Base-by-base conservation (phyloP, 2,113 vertebrate genomes). In the Diglossa brunneiventris region DNA sequence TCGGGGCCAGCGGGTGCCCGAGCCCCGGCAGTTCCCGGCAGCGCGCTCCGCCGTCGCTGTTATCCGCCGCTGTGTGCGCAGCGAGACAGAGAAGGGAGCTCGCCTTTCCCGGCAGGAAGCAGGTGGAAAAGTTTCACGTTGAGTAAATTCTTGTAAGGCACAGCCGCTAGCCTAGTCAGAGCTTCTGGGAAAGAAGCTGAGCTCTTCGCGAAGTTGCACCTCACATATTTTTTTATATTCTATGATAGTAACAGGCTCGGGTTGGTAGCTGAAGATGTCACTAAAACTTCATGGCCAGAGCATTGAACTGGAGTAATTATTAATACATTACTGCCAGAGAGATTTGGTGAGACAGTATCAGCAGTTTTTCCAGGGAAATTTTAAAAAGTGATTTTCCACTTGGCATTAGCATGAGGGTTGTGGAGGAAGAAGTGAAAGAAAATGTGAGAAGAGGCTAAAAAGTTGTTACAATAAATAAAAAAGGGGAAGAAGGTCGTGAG, bases 21-120 rank as follows among this genome's bases (percentile, higher is more conserved):
- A 2, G 3, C 19, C 13, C 5, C 2, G 46, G 66, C 74, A 14
- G 37, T 3, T 33, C 46, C 21, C 44, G 8, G 73, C 46, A 2
- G 73, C 18, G 63, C 41, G 27, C 33, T 52, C 7, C 11, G 28
- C 37, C 27, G 30, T 1, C 39, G 0, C 14, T n/a, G 22, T 2
- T 7, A 0, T 8, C 22, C 6, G 16, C 39, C 3, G 59, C 44
- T 7, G 4, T 4, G 0, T 1, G 59, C 16, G 3, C 50, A 0
- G 39, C 0, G 18, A 3, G 41, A 3, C 24, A 0, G 50, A 6
- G 22, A 5, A 9, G 50, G 49, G 30, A 41, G 7, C 10, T 58
- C 4, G 1, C 56, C 27, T 11, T 4, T 9, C 1, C 49, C 4
- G 2, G 1, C 15, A 0, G 50, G 15, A 41, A 46, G 41, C 84